Evolutionary conservation across 2,113 vertebrate species (phyloP).

Genomic region (Lagenorhynchus albirostris): DNA sequence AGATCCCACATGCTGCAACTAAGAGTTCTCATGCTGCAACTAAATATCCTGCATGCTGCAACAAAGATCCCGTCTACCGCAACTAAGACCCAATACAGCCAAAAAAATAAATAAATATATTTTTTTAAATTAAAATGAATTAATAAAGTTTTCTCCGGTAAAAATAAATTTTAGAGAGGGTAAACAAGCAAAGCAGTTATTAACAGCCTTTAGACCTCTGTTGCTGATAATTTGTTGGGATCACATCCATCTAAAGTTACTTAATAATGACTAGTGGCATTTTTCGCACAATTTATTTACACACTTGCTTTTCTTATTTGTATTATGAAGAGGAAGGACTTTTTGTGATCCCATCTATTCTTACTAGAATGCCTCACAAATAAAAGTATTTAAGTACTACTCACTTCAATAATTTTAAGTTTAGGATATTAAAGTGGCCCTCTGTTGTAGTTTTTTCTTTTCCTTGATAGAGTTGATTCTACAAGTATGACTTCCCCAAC

Average conservation of each 20-base stretch:
- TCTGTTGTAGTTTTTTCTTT: background rate
- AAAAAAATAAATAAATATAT: too few relatives aligned
- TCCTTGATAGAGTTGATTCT: background rate
- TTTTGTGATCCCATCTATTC: background rate
- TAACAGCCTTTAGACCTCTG: background rate
- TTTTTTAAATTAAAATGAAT: background rate
- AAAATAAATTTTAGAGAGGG: background rate
- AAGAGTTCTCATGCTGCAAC: too few relatives aligned
- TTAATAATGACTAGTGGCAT: background rate
- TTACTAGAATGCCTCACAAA: background rate
- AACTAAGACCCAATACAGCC: too few relatives aligned
- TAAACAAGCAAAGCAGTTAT: background rate
- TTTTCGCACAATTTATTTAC: slow-evolving; percentile 5
- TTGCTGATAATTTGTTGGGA: background rate
- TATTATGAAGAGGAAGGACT: background rate
- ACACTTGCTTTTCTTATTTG: background rate
- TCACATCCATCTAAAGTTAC: background rate
- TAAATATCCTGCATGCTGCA: too few relatives aligned
- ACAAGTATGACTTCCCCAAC: background rate
- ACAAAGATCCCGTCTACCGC: too few relatives aligned
- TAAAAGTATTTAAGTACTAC: background rate
- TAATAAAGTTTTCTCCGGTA: background rate
- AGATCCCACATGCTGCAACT: too few relatives aligned
- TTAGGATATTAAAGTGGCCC: background rate
- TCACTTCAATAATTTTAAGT: background rate